Evolutionary conservation across 2,888 invertebrate species (phyloP), one percentile per base, ranked within the genome.

Genomic region (Trachelus tabidus): DNA sequence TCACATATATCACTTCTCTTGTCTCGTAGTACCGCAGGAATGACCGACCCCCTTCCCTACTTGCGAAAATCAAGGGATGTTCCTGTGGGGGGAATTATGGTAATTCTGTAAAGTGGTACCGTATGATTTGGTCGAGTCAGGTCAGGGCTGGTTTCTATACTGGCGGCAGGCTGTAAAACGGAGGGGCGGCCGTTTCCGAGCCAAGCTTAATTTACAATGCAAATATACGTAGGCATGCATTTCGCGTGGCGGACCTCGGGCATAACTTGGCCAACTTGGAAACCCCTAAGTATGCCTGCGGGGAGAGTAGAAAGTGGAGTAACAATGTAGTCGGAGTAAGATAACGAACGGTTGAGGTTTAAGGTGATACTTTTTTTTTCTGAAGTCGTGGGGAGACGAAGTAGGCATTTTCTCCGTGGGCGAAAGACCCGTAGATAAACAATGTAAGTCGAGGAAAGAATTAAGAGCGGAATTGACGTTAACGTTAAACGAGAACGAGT

Each of bases 121-220:
- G 78, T 80, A 79, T 80, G 81, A 83, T 83, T 84, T 80, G 76
- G 80, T 71, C 80, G 80, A 80, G 81, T 81, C 80, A 82, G 80
- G 81, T 82, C 83, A 80, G 82, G 82, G 79, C 81, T 82, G 56
- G 56, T 56, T 81, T 81, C 83, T 80, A 86, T 83, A 79, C 76
- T 23, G 56, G 37, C 73, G 37, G 68, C 76, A 68, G 15, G 35
- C 34, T 77, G 33, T 75, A 77, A 71, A 71, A 15, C 71, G 71
- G 33, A 31, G 71, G 71, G 80, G 81, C 81, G 79, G 81, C 82
- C 82, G 84, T 83, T 85, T 83, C 81, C 81, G 82, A 83, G 81
- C 82, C 81, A 81, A 77, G 76, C 79, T 77, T 78, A 77, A 86
- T 87, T 85, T 86, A 85, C 86, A 87, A 85, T 86, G 86, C 85